Percentiles rank a stretch among this genome's conserved stretches.
Evolutionary conservation across 2,113 vertebrate species (phyloP).

Genomic region (Petrocephalus microphthalmus): DNA sequence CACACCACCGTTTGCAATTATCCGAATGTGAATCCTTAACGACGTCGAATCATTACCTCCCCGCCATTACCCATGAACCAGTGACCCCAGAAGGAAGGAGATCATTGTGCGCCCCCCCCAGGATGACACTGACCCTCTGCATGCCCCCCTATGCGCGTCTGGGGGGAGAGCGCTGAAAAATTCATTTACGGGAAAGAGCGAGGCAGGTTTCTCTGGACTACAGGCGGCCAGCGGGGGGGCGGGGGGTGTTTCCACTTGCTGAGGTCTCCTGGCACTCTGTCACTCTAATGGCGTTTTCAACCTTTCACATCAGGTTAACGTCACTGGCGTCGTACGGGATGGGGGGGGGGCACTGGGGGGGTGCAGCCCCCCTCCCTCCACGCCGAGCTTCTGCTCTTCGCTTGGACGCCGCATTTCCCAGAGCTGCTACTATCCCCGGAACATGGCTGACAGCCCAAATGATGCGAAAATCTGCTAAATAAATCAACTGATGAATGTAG

Average conservation of each 20-base stretch:
- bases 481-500: neutral
- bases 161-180: neutral
- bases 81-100: neutral
- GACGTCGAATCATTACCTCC: neutral
- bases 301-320: neutral
- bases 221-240: neutral
- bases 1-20: neutral
- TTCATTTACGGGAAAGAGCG: neutral
- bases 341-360: neutral
- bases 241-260: neutral
- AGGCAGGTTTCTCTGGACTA: neutral
- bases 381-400: neutral
- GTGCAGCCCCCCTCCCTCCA: neutral
- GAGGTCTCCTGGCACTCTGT: neutral
- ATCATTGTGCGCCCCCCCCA: neutral
- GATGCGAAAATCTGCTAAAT: neutral
- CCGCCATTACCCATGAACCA: neutral
- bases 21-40: neutral
- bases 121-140: neutral
- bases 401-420: neutral
- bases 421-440: neutral
- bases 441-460: neutral
- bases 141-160: neutral
- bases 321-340: neutral
- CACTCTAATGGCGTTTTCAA: neutral